Evolutionary conservation across 1,140 invertebrate genomes (phyloP), one percentile per base, ranked within the genome.

Genomic region (Drosophila mauritiana): DNA sequence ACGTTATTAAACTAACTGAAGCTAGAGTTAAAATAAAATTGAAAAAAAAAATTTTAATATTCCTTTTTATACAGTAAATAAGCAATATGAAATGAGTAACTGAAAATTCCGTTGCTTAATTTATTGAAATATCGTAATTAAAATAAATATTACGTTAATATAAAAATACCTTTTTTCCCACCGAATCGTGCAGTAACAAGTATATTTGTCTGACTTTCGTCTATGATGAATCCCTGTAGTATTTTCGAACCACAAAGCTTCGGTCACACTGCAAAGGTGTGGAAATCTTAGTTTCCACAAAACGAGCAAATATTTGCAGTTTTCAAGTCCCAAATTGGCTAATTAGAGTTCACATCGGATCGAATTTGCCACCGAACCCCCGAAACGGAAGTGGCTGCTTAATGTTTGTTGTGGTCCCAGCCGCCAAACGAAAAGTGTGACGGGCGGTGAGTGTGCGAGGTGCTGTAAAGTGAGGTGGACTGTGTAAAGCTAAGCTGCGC

Each of bases 221-320:
- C 10, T 6, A 4, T 34, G 7, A 17, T 4, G 48, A 4, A 34
- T n/a, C 27, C 48, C 48, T 51, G n/a, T 1, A 5, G 4, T 52
- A 20, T 52, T 36, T 34, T 12, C 11, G 3, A 36, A 36, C 10
- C 2, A 2, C 49, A 36, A 17, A 52, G 10, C n/a, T 15, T 11
- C 49, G 49, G 49, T 52, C 49, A 52, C 49, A 52, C 49, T 36
- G 49, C 65, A 73, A 68, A 77, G 74, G 74, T 77, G 74, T 77
- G 74, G 73, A 77, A 77, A 77, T 77, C 63, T 48, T 59, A 55
- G 53, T 69, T 77, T 68, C 62, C 63, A 69, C 63, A 69, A 77
- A 77, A 69, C 64, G 49, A 54, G 73, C 73, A 67, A 67, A 76
- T 75, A 75, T 77, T 77, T 77, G 48, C 64, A 63, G 63, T 73